phyloP scores from a whole-genome alignment of 2,888 invertebrate genomes.

The Limnephilus rhombicus region DNA sequence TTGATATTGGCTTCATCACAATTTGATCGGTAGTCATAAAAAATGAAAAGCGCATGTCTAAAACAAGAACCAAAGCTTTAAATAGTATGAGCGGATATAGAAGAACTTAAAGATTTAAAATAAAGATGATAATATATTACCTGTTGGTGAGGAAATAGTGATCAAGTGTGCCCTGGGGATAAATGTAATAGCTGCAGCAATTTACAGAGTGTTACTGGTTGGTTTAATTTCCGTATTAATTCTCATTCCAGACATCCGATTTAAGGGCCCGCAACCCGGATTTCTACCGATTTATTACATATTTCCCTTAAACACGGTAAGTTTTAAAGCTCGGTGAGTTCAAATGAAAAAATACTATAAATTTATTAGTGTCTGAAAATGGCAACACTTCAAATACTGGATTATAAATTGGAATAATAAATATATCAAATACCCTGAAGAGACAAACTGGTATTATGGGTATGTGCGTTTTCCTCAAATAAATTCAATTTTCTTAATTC shows the following conservation, averaged over 20 bases:
- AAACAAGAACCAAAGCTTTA: not conserved
- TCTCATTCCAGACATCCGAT: conserved; percentile 7
- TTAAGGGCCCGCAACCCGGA: too few species aligned
- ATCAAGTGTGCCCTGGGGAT: not conserved
- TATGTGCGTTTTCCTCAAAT: too few species aligned
- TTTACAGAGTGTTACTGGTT: not conserved
- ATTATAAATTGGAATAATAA: too few species aligned
- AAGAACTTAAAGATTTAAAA: not conserved
- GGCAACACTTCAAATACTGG: too few species aligned
- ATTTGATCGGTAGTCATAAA: not conserved
- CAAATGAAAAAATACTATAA: not conserved
- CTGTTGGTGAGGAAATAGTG: not conserved
- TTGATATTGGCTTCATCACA: not conserved
- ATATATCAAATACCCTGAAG: too few species aligned
- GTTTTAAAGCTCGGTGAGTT: not conserved
- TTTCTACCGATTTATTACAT: too few species aligned
- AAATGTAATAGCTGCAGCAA: not conserved
- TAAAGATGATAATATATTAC: not conserved
- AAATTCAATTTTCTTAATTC: too few species aligned
- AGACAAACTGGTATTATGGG: too few species aligned
- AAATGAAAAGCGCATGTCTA: not conserved
- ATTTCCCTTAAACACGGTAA: too few species aligned
- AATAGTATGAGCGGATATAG: not conserved
- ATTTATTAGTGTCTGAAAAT: not conserved
- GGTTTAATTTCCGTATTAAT: not conserved